A percentile compares a stretch with the other conserved stretches of the same genome.
phyloP scores from a whole-genome alignment of 2,888 invertebrate species.

The Polietes domitor region DNA sequence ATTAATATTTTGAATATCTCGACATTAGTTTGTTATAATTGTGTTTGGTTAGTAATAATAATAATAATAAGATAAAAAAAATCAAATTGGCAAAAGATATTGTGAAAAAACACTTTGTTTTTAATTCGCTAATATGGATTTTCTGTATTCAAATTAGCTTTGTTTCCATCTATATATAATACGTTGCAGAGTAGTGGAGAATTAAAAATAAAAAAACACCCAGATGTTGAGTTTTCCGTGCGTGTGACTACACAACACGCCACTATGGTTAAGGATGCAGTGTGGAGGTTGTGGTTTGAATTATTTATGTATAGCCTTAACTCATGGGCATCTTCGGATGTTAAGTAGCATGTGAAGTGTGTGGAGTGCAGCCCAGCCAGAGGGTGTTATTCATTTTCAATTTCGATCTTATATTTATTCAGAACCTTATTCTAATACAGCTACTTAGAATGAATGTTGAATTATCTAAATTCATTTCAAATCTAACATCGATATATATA shows the following conservation, averaged over 20 bases:
- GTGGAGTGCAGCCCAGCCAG: not conserved
- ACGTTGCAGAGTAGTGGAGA: not conserved
- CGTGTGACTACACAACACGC: not conserved
- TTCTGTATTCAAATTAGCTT: conserved; percentile 4
- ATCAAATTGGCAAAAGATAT: conserved; percentile 5
- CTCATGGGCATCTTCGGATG: not conserved
- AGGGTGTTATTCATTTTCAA: conserved; percentile 4
- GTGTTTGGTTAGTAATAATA: conserved; percentile 23
- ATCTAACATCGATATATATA: conserved; percentile 32
- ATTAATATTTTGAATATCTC: conserved; percentile 6
- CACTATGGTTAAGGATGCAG: not conserved
- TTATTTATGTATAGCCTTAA: not conserved
- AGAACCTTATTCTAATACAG: conserved; percentile 14
- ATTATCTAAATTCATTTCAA: conserved; percentile 31
- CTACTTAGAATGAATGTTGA: conserved; percentile 35
- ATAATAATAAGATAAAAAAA: conserved; percentile 27
- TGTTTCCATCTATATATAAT: not conserved
- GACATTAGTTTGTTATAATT: conserved; percentile 4
- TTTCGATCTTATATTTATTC: conserved; percentile 3
- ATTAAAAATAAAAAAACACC: not conserved
- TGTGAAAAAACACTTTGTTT: not conserved
- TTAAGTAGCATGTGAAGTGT: not conserved
- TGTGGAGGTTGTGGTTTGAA: not conserved
- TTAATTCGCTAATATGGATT: not conserved
- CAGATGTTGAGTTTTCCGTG: not conserved